Base-by-base conservation (phyloP, 2,888 invertebrate genomes). In the Nomada lathburiana region DNA sequence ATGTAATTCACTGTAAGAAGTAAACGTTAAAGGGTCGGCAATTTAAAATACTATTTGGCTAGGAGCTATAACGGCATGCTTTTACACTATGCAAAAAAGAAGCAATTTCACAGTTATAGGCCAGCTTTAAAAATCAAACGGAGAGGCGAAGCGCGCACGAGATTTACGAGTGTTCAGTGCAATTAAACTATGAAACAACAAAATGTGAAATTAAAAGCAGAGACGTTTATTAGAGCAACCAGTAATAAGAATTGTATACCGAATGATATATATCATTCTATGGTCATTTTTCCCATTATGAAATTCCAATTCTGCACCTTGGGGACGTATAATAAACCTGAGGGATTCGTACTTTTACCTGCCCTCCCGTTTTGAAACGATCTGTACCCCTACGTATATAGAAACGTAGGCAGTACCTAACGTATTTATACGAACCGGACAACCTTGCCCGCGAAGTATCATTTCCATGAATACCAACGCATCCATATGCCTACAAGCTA, bases 391-490 rank as follows among this genome's bases (percentile, higher is more conserved):
- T 75, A 76, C 73, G 52, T 16, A 57, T 42, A 70, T 44, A 55
- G 67, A 76, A 60, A 85, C 78, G 77, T 81, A 86, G 71, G 81
- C 57, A 59, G 82, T 80, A 64, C 68, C 59, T 68, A 76, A 85
- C 65, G 81, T 75, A 84, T 65, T 84, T 84, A 76, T 80, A 60
- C 78, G 78, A 82, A 85, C 82, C 72, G 82, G 76, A 74, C 81
- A 85, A 71, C 80, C 82, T 87, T 86, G 86, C 80, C 71, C 64
- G 72, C 69, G 70, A 76, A 87, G 83, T 83, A 84, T 85, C 78
- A 76, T 79, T 87, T 85, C 77, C 83, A 85, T 72, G 80, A 85
- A 86, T 85, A 84, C 85, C 74, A 80, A 26, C 80, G 76, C 72
- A 50, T 57, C 60, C 83, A 44, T 75, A 63, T 78, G 63, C 55